Conservation (phyloP, 1,140 invertebrate genomes). For the Euwallacea fornicatus region DNA sequence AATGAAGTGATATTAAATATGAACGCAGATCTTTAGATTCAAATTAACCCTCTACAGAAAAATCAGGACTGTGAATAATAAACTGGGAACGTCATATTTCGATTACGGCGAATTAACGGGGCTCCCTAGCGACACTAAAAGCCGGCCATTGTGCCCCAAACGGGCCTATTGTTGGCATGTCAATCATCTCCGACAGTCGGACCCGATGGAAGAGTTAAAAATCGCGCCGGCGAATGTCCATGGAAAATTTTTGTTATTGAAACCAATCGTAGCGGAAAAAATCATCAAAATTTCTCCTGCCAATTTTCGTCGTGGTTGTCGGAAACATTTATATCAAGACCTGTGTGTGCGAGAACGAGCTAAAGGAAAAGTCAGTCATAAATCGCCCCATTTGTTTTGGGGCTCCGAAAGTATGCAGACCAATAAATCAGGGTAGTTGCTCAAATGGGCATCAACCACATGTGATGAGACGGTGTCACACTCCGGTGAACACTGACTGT, state of each 20-base stretch:
- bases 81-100: slow-evolving; percentile 14
- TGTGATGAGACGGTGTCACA: slow-evolving; percentile 33
- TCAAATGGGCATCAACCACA: slow-evolving; percentile 9
- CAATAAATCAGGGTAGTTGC: slow-evolving; percentile 44
- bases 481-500: slow-evolving; percentile 37
- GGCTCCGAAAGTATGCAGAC: slow-evolving; percentile 40
- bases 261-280: not conserved
- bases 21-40: too few relatives aligned
- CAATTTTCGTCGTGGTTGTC: not conserved
- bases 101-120: slow-evolving; percentile 11
- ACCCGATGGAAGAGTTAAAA: slow-evolving; percentile 9
- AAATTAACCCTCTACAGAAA: not conserved
- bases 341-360: not conserved
- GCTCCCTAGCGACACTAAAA: slow-evolving; percentile 9
- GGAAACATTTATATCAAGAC: not conserved
- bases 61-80: slow-evolving; percentile 3
- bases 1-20: too few relatives aligned
- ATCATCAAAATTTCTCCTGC: too few relatives aligned
- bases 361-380: slow-evolving; percentile 32
- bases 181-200: not conserved
- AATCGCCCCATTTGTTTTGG: slow-evolving; percentile 42
- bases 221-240: slow-evolving; percentile 3
- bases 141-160: not conserved
- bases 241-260: slow-evolving; percentile 3
- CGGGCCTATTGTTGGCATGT: slow-evolving; percentile 3